Evolutionary conservation across 1,140 invertebrate species (phyloP).

Genomic region (Macrobrachium nipponense): DNA sequence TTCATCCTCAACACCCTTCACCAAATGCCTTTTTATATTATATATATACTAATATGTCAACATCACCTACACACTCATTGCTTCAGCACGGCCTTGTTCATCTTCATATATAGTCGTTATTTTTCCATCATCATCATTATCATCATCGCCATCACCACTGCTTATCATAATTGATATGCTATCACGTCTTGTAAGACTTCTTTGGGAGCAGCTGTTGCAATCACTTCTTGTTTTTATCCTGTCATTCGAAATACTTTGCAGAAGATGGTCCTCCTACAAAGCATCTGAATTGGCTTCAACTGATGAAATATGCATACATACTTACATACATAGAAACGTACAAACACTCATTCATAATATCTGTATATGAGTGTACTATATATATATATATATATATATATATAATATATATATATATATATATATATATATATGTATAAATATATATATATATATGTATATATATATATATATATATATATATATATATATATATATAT

Average conservation of each 20-base stretch:
- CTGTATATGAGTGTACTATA: not conserved
- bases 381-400: conserved; percentile 33
- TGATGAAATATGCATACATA: conserved; percentile 17
- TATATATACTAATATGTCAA: no score
- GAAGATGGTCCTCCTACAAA: not conserved
- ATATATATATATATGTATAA: conserved; percentile 7
- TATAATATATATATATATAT: conserved; percentile 23
- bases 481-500: not conserved
- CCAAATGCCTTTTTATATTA: not conserved
- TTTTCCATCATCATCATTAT: not conserved
- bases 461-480: no score
- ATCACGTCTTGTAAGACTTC: not conserved
- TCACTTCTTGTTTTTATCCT: not conserved
- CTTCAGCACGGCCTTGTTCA: not conserved
- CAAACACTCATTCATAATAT: not conserved
- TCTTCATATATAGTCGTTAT: not conserved
- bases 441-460: no score
- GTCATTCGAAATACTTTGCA: not conserved
- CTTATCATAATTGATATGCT: not conserved
- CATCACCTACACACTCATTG: not conserved
- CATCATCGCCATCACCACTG: not conserved
- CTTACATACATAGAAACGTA: not conserved
- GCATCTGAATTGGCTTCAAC: not conserved
- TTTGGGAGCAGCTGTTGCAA: not conserved
- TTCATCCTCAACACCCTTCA: not conserved